Evolutionary conservation across 2,888 invertebrate genomes (phyloP).

Genomic region (Ichneumoninae sp.): DNA sequence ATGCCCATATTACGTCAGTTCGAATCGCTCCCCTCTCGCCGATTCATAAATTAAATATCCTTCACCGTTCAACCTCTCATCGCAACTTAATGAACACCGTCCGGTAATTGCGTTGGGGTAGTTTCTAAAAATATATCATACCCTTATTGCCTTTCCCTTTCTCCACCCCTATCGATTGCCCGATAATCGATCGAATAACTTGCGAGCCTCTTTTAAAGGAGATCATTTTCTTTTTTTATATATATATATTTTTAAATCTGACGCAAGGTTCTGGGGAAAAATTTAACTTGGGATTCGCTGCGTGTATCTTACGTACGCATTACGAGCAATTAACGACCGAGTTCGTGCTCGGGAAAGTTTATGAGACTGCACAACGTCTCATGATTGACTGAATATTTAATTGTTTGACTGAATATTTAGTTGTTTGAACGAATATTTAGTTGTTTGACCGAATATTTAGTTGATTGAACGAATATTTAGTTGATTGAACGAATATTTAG

Average conservation of each 20-base stretch:
- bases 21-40: not conserved
- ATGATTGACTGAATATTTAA: no score
- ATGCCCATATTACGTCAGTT: not conserved
- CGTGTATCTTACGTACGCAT: no score
- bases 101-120: conserved; percentile 1
- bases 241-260: not conserved
- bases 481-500: no score
- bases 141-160: not conserved
- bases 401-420: no score
- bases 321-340: no score
- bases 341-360: no score
- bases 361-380: no score
- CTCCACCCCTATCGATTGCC: not conserved
- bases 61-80: not conserved
- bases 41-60: conserved; percentile 14
- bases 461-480: no score
- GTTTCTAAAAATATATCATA: conserved; percentile 22
- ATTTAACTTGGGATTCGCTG: not conserved
- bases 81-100: conserved; percentile 13
- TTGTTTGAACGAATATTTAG: no score
- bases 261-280: not conserved
- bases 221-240: not conserved
- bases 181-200: not conserved
- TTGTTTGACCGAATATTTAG: no score
- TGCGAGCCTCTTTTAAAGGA: not conserved